Evolutionary conservation across 64 coral and sea anemone genomes (phyloP).

Genomic region (Catalaphyllia jardinei): DNA sequence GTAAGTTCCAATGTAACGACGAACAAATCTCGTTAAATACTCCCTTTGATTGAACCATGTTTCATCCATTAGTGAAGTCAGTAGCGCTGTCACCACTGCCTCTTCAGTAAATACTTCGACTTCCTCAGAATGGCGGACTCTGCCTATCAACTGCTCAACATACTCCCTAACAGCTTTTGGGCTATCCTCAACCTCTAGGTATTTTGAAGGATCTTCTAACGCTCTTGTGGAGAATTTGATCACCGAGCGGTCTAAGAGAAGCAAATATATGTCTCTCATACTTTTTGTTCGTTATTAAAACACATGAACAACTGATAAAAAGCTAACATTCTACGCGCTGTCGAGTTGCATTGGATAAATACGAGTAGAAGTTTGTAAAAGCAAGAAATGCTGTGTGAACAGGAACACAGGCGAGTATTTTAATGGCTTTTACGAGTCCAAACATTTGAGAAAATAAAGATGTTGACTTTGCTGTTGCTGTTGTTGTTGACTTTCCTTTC

Average conservation of each 20-base stretch:
- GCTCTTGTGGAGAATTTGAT: slow-evolving; percentile 79
- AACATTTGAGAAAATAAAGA: too few species aligned
- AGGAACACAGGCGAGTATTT: too few species aligned
- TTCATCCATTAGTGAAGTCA: not conserved
- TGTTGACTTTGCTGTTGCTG: too few species aligned
- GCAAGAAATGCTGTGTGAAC: too few species aligned
- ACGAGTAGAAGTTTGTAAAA: too few species aligned
- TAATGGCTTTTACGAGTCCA: too few species aligned
- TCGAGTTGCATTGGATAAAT: too few species aligned
- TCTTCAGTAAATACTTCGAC: not conserved
- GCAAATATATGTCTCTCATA: too few species aligned
- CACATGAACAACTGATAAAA: too few species aligned
- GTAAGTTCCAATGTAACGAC: slow-evolving; percentile 76
- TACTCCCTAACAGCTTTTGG: slow-evolving; percentile 11
- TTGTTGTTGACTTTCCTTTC: too few species aligned
- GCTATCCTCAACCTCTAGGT: slow-evolving; percentile 71
- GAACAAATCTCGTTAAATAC: slow-evolving; percentile 52
- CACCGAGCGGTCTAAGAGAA: slow-evolving; percentile 55
- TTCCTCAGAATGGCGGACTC: not conserved
- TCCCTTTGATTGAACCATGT: slow-evolving; percentile 2
- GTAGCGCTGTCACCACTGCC: not conserved
- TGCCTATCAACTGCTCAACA: slow-evolving; percentile 16
- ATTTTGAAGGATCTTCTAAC: slow-evolving; percentile 60
- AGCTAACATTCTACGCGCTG: too few species aligned
- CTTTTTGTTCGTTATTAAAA: too few species aligned